Evolutionary conservation across 2,888 invertebrate genomes (phyloP).

Genomic region (Aphodius sticticus): DNA sequence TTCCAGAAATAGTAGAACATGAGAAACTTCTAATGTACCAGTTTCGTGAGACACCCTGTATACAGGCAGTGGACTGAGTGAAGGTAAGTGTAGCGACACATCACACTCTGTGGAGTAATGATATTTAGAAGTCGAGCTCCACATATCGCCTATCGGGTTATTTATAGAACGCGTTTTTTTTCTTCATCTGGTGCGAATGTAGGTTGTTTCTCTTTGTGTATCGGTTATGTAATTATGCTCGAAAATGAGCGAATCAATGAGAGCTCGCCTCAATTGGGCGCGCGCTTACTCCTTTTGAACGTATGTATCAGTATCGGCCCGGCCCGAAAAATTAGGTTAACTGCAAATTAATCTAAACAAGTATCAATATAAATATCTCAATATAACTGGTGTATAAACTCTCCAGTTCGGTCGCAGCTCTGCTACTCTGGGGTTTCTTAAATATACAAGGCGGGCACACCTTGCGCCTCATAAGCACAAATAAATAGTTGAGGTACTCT

Average conservation of each 20-base stretch:
- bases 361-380: slow-evolving; percentile 20
- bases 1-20: no score
- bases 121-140: background rate
- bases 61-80: background rate
- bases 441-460: background rate
- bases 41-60: no score
- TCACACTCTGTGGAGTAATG: background rate
- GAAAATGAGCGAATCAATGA: slow-evolving; percentile 10
- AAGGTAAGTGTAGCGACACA: background rate
- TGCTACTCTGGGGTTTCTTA: background rate
- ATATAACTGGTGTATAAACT: slow-evolving; percentile 21
- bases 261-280: background rate
- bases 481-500: background rate
- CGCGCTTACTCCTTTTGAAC: background rate
- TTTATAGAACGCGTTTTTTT: slow-evolving; percentile 21
- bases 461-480: background rate
- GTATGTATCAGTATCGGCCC: background rate
- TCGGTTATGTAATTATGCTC: slow-evolving; percentile 22
- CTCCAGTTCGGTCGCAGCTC: background rate
- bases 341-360: slow-evolving; percentile 24
- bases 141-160: slow-evolving; percentile 7
- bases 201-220: slow-evolving; percentile 23
- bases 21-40: no score
- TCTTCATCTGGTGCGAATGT: slow-evolving; percentile 9
- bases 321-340: slow-evolving; percentile 21